These are phyloP conservation scores for Drosophila eugracilis DNA, from an alignment of 1,140 invertebrate genomes.

Conservation along the genomic window DNA sequence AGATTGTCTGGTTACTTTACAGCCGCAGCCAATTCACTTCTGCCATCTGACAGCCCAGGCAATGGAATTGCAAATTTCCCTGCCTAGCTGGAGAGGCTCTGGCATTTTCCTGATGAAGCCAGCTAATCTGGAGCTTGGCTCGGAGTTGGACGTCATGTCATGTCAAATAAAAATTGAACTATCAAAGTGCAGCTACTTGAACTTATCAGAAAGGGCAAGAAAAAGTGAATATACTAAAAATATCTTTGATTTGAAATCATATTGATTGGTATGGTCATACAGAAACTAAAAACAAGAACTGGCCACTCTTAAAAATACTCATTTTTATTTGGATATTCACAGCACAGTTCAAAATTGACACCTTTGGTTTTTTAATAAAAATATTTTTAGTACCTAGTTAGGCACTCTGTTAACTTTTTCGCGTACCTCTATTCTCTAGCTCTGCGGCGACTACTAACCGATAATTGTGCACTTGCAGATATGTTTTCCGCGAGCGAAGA, in stretches of 20 bases:
- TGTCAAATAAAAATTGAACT: not conserved
- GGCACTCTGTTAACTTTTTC: not conserved
- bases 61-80: slow-evolving; percentile 30
- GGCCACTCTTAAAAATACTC: not conserved
- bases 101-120: not conserved
- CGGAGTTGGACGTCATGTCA: not conserved
- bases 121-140: slow-evolving; percentile 9
- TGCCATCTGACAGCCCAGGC: slow-evolving; percentile 18
- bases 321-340: not conserved
- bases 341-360: not conserved
- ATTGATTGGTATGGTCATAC: not conserved
- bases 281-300: not conserved
- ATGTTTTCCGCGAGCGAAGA: slow-evolving; percentile 1
- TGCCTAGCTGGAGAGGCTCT: not conserved
- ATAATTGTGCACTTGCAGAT: slow-evolving; percentile 28
- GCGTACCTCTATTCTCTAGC: slow-evolving; percentile 27
- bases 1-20: slow-evolving; percentile 28
- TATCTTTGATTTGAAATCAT: not conserved
- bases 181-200: not conserved
- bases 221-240: not conserved
- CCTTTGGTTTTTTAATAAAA: not conserved
- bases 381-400: not conserved
- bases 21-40: slow-evolving; percentile 28
- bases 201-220: not conserved
- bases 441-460: slow-evolving; percentile 23